Evolutionary conservation across 2,113 vertebrate genomes (phyloP).

Genomic region (Casuarius casuarius): DNA sequence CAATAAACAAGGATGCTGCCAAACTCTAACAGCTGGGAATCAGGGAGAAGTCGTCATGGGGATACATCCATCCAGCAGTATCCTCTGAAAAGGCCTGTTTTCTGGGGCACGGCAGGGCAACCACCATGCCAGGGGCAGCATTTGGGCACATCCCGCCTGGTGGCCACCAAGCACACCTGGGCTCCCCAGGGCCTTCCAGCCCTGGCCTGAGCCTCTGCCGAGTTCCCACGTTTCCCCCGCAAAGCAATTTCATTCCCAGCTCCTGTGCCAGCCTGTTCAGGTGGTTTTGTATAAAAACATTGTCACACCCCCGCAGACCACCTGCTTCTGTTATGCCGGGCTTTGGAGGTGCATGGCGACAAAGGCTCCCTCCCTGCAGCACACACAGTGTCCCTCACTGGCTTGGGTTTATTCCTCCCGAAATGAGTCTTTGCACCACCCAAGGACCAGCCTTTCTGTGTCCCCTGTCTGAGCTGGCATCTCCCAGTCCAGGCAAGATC

Average conservation of each 20-base stretch:
- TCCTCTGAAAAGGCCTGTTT: background rate
- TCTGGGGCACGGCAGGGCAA: background rate
- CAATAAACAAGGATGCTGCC: background rate
- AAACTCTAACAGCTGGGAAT: background rate
- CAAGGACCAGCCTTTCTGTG: background rate
- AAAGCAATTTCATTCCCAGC: background rate
- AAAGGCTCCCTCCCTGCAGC: background rate
- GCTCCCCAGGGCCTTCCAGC: background rate
- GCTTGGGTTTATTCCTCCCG: background rate
- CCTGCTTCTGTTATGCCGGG: background rate
- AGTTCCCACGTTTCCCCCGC: background rate
- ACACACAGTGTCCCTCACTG: background rate
- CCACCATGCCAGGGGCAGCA: accelerated
- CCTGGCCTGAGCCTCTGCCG: accelerated
- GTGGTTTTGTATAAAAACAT: background rate
- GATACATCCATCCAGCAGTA: background rate
- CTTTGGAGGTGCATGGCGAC: no score
- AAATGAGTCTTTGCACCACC: background rate
- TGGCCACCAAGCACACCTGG: background rate
- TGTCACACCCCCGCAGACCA: background rate
- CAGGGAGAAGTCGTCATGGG: accelerated
- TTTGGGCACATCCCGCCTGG: background rate
- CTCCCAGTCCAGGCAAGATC: background rate
- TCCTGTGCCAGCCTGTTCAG: background rate
- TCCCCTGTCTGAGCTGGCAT: background rate